Evolutionary conservation across 2,797 vertebrate genomes (phyloP), one percentile per base, ranked within the genome.

Genomic region (Setipinna tenuifilis): DNA sequence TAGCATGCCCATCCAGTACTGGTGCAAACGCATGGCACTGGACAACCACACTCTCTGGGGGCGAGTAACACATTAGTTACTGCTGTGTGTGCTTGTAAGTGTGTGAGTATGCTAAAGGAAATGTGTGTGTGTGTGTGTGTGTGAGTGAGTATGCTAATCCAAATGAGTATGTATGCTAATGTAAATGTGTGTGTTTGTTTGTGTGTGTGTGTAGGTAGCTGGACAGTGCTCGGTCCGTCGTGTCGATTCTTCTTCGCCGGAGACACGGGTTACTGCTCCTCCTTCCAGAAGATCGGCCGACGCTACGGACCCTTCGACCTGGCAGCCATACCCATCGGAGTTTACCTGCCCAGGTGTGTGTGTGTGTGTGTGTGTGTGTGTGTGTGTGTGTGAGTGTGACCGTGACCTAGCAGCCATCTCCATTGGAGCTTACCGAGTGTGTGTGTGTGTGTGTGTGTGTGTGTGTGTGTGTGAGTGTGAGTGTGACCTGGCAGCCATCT

Each of bases 401-500:
- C n/a, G n/a, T n/a, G 97, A 99, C 92, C 96, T 99, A 0, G 98
- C 98, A 9, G 98, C 98, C 2, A 97, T 99, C 91, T 97, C 98
- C 21, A 99, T 99, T 0, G 98, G 98, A 91, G 98, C 98, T 0
- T 99, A 99, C 85, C 93, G 98, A 46, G 41, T 68, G 3, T 78
- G 21, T 28, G 83, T 84, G 83, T 83, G 23, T 83, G n/a, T 83
- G 48, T 59, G 54, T 82, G 46, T 83, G 82, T 59, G 14, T 83
- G 25, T 59, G 50, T n/a, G n/a, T n/a, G n/a, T 41, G 35, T 41
- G 35, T 41, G 35, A 2, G 35, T 41, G 35, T 41, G 35, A 2
- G 35, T 41, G 35, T 41, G 35, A 41, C 35, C 35, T 41, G 35
- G 2, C 35, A 41, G 35, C 35, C 35, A 41, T 41, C 35, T 2